Conservation (phyloP, 2,113 vertebrate species). For the Nesogale talazaci region DNA sequence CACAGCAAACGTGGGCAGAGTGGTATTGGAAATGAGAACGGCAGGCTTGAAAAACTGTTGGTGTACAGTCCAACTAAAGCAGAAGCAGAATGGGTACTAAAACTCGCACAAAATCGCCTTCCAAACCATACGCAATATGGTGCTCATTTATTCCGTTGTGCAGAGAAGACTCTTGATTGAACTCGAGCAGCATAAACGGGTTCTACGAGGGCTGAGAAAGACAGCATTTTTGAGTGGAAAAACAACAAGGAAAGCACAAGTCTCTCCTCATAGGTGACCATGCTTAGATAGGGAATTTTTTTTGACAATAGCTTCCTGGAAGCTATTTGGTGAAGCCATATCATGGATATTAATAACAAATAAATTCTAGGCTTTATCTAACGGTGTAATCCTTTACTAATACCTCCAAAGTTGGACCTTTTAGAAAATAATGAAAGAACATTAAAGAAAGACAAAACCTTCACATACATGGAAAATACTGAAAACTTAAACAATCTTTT, state of each 20-base stretch:
- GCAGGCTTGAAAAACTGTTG: not conserved
- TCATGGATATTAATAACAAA: not conserved
- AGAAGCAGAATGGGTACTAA: not conserved
- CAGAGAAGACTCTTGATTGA: not conserved
- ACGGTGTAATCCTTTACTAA: not conserved
- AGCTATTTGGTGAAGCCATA: not conserved
- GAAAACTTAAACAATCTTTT: not conserved
- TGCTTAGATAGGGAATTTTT: not conserved
- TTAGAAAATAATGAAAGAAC: slow-evolving; percentile 12
- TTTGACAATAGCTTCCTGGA: not conserved
- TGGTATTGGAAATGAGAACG: not conserved
- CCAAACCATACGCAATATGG: not conserved
- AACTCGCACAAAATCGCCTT: not conserved
- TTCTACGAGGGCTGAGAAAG: not conserved
- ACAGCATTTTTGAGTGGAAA: not conserved
- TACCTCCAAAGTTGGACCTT: not conserved
- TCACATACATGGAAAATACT: not conserved
- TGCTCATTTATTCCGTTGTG: not conserved
- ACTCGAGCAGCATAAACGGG: not conserved
- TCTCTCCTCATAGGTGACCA: not conserved
- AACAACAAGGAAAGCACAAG: not conserved
- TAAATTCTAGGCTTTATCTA: not conserved
- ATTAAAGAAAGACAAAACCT: not conserved
- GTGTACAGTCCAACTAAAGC: not conserved
- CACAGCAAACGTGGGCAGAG: no score